These are phyloP conservation scores for Colletes gigas DNA, from an alignment of 1,140 invertebrate genomes.

Conservation along the genomic window DNA sequence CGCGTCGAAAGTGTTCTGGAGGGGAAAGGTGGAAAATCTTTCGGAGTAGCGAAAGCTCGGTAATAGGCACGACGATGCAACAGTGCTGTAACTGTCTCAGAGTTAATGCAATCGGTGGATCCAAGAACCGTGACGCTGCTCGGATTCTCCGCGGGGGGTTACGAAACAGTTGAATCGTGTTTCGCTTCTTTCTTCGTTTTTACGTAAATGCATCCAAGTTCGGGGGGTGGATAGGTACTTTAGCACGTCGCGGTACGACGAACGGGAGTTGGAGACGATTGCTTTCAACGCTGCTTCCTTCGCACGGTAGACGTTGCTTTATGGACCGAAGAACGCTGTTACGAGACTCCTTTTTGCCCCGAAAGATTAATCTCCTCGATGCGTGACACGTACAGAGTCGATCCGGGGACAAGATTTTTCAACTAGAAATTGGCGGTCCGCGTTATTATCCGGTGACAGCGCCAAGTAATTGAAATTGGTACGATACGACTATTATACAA, in stretches of 20 bases:
- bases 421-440: background rate
- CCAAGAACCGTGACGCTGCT: background rate
- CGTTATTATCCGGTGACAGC: background rate
- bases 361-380: slow-evolving; percentile 27
- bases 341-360: background rate
- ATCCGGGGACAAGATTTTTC: background rate
- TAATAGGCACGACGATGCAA: background rate
- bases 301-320: background rate
- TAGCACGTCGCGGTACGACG: slow-evolving; percentile 13
- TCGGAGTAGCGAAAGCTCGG: too few species aligned
- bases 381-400: background rate
- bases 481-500: too few species aligned
- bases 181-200: slow-evolving; percentile 27
- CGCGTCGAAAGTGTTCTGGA: too few species aligned
- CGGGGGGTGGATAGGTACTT: background rate
- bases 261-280: slow-evolving; percentile 24
- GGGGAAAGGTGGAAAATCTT: too few species aligned
- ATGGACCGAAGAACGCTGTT: slow-evolving; percentile 27
- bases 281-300: slow-evolving; percentile 8
- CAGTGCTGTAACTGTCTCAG: too few species aligned
- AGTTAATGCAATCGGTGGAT: background rate
- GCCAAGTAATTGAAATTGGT: background rate
- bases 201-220: slow-evolving; percentile 8
- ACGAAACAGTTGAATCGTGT: slow-evolving; percentile 22
- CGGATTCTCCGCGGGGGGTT: background rate